Base-by-base conservation (phyloP, 2,888 invertebrate genomes). In the Rhingia campestris region DNA sequence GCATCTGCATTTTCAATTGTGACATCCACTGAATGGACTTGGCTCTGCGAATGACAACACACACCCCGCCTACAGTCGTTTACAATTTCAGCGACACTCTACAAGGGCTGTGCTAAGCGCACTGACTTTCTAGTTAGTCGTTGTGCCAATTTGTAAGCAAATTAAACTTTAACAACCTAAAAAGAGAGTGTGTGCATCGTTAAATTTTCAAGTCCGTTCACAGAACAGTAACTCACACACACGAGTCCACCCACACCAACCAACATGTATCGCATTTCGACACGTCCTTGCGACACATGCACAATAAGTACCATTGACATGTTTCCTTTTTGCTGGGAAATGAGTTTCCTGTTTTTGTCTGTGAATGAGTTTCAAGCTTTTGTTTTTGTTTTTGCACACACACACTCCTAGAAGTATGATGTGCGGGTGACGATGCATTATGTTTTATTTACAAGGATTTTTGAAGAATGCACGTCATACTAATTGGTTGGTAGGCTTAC, bases 271-370 rank as follows among this genome's bases (percentile, higher is more conserved):
- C n/a, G 53, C 45, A 67, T 54, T 22, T 67, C 54, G 67, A 67
- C 67, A 67, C 22, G 59, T 72, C 82, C 82, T 84, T 79, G 69
- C 58, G 74, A 64, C 69, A 74, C 69, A 79, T 59, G 54, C 56
- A 73, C 47, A 79, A 58, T 69, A 59, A 79, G 69, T 69, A 58
- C 79, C 54, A 69, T 84, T 84, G 82, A 84, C 82, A 79, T 79
- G 74, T 70, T 82, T 84, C 79, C 82, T 74, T 82, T 82, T 69
- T 74, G 67, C 72, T 79, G 73, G 45, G 69, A 79, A 84, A 84
- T 84, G 79, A 74, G 82, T 84, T 84, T 79, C 82, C 79, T 84
- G 76, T 69, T 75, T 74, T 75, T 75, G 66, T 66, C 51, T 43
- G 9, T 39, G 59, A 61, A 61, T 61, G 59, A 61, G 59, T 61